Percentiles rank a stretch among this genome's conserved stretches.
phyloP scores from a whole-genome alignment of 1,140 invertebrate species.

The Sitobion miscanthi region DNA sequence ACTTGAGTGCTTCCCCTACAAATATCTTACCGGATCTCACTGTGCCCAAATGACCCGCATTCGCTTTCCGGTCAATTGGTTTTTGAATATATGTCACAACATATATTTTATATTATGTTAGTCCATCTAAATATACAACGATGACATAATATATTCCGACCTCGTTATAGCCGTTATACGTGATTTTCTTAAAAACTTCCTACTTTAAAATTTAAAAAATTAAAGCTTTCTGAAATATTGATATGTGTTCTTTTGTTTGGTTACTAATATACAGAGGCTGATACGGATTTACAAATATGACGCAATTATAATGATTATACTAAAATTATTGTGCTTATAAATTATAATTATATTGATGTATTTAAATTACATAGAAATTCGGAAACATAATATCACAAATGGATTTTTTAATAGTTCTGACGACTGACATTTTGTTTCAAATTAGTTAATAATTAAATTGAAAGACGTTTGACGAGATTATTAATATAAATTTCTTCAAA shows the following conservation, averaged over 20 bases:
- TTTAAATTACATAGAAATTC: neutral
- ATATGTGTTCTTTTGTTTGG: neutral
- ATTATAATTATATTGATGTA: neutral
- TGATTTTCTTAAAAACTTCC: neutral
- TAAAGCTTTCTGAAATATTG: neutral
- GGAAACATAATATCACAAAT: neutral
- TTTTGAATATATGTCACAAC: neutral
- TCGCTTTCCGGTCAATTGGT: neutral
- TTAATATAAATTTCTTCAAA: neutral
- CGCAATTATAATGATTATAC: neutral
- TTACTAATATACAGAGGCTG: neutral
- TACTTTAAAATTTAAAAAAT: neutral
- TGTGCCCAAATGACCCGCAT: neutral
- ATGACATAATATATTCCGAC: neutral
- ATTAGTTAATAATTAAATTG: neutral
- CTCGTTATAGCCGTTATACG: neutral
- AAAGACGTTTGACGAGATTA: neutral
- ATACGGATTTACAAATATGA: neutral
- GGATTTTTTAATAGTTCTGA: neutral
- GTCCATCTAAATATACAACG: neutral
- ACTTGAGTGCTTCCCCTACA: neutral
- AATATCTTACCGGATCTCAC: neutral
- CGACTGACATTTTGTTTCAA: neutral
- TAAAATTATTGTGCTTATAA: neutral
- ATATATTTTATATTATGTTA: neutral